Base-by-base conservation (phyloP, 1,140 invertebrate species). In the Homalodisca vitripennis region DNA sequence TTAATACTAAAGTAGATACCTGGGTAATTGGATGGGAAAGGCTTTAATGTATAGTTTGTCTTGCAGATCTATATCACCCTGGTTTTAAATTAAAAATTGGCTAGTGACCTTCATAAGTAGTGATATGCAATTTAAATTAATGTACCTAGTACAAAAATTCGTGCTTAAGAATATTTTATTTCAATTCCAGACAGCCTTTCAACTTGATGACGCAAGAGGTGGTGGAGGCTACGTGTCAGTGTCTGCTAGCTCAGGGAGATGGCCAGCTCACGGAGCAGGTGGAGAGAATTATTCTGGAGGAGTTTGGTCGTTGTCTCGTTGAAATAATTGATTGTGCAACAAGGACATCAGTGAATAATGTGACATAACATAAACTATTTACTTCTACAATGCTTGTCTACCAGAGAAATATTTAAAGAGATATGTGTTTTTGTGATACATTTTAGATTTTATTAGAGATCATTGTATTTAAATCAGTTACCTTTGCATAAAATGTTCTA, bases 181-280 rank as follows among this genome's bases (percentile, higher is more conserved):
- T 41, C 34, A 53, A 53, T 75, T 75, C 34, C 73, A 73, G 75
- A 73, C 88, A 93, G 80, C 90, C 94, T 27, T 94, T 90, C 78
- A 92, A 89, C 73, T 93, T 94, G 79, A 88, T 98, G 75, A 97
- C 94, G 1, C 85, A 90, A 32, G 95, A 97, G 79, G 94, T 99
- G 1, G 92, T 98, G 2, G 95, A 98, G 78, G 96, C 97, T 30
- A 97, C 97, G 1, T 94, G 93, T 77, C 92, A 95, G 75, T 98
- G 97, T 81, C 84, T 99, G 74, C 82, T 99, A 74, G 27, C 57
- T 17, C 90, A 92, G 71, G 91, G 94, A 78, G 89, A 89, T 1
- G 60, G 27, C 6, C 29, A 41, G 22, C 1, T 48, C 1, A 31
- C 64, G 17, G 90, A 89, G 70, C 86, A 90, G 74, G 89, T 92